Evolutionary conservation across 2,888 invertebrate genomes (phyloP).

Genomic region (Tenthredo amoena): DNA sequence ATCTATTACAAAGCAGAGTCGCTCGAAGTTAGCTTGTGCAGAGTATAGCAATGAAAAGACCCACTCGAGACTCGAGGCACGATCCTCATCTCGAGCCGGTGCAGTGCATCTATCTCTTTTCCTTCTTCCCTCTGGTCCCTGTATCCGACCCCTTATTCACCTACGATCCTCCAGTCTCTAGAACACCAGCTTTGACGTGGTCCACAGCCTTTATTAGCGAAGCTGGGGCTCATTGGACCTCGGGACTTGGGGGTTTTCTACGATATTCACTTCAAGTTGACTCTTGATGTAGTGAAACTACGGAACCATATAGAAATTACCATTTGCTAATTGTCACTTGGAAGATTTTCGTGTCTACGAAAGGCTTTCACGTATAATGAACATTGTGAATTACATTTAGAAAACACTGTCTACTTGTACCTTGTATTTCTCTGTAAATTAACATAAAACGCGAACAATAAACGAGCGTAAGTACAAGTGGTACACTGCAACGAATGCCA

Average conservation of each 20-base stretch:
- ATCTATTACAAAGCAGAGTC: slow-evolving; percentile 2
- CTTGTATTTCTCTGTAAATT: background rate
- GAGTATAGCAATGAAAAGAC: slow-evolving; percentile 56
- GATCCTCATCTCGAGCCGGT: slow-evolving; percentile 65
- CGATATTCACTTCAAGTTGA: slow-evolving; percentile 4
- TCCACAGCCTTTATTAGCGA: slow-evolving; percentile 11
- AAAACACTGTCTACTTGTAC: background rate
- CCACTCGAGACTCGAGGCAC: slow-evolving; percentile 68
- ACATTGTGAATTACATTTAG: background rate
- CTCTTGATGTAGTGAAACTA: slow-evolving; percentile 27
- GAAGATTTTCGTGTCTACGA: background rate
- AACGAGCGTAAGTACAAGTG: no score
- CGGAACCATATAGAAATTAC: background rate
- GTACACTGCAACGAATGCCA: background rate
- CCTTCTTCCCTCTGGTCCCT: slow-evolving; percentile 48
- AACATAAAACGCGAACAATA: background rate
- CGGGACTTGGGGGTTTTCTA: background rate
- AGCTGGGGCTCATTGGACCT: background rate
- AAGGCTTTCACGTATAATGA: background rate
- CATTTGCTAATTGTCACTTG: slow-evolving; percentile 12
- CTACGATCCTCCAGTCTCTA: slow-evolving; percentile 36
- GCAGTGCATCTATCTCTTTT: slow-evolving; percentile 53
- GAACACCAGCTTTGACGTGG: slow-evolving; percentile 25
- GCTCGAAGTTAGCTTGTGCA: slow-evolving; percentile 34
- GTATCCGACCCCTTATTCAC: slow-evolving; percentile 53